phyloP scores from a whole-genome alignment of 2,797 vertebrate genomes.

The Dallia pectoralis region DNA sequence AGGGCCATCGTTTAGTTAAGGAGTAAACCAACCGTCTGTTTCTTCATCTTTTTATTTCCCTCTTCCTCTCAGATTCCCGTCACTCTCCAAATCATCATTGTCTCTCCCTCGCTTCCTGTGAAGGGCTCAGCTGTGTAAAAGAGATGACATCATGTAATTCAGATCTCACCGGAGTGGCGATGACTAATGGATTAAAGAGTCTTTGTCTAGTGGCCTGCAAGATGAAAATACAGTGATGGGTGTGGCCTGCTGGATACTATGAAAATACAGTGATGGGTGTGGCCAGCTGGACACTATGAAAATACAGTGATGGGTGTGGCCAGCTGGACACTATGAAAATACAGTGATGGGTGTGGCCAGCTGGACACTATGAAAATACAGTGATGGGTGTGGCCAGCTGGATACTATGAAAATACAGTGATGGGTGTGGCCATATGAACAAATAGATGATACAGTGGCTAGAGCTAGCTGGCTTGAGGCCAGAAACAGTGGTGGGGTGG shows the following conservation, averaged over 20 bases:
- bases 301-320: neutral
- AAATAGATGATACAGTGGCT: too few relatives aligned
- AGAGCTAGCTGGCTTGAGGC: neutral
- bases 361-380: too few relatives aligned
- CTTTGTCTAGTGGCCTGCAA: conserved; percentile 6
- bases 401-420: neutral
- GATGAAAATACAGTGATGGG: neutral
- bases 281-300: neutral
- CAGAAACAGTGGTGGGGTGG: neutral
- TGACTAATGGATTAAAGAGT: neutral
- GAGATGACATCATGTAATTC: neutral
- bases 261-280: neutral
- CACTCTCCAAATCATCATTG: neutral
- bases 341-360: too few relatives aligned
- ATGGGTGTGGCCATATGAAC: neutral
- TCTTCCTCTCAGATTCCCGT: neutral
- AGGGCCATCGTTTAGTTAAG: too few relatives aligned
- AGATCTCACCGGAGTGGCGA: neutral
- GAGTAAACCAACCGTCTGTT: neutral
- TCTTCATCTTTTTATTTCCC: neutral
- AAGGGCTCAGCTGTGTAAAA: neutral
- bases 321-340: too few relatives aligned
- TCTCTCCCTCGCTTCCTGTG: neutral
- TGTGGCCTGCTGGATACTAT: neutral
- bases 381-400: neutral